phyloP scores from a whole-genome alignment of 2,113 vertebrate genomes.

The Formicarius rufipectus region DNA sequence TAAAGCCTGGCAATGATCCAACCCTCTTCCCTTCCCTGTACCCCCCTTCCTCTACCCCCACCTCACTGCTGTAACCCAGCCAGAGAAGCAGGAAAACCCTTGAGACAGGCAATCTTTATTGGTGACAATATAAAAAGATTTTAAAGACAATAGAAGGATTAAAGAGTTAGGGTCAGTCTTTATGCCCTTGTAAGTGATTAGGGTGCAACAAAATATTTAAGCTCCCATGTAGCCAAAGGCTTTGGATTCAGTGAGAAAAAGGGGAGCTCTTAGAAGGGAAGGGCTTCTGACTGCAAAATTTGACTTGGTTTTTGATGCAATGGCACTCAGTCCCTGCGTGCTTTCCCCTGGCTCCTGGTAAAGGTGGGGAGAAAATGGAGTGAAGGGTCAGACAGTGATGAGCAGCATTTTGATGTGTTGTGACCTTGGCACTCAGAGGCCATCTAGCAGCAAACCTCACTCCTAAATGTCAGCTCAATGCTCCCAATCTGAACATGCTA shows the following conservation, averaged over 20 bases:
- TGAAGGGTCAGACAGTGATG: background rate
- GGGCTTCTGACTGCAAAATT: background rate
- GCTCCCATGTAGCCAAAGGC: background rate
- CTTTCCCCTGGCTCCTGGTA: background rate
- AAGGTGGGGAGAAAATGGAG: background rate
- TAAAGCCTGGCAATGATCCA: conserved; percentile 60
- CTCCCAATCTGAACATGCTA: background rate
- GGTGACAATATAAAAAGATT: conserved; percentile 39
- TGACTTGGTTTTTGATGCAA: background rate
- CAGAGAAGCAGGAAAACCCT: conserved; percentile 26
- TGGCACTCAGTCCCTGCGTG: fast-evolving
- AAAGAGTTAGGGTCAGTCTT: background rate
- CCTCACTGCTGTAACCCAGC: background rate
- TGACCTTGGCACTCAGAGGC: background rate
- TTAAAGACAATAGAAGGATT: conserved; percentile 50
- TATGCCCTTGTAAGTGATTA: conserved; percentile 8
- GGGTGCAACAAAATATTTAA: conserved; percentile 39
- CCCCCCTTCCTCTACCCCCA: background rate
- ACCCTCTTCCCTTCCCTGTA: background rate
- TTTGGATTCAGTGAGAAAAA: background rate
- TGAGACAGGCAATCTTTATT: conserved; percentile 47
- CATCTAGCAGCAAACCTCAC: background rate
- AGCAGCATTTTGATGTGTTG: background rate
- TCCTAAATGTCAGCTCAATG: background rate
- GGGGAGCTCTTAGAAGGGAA: background rate